Evolutionary conservation across 2,113 vertebrate species (phyloP), one percentile per base, ranked within the genome.

Genomic region (Sminthopsis crassicaudata): DNA sequence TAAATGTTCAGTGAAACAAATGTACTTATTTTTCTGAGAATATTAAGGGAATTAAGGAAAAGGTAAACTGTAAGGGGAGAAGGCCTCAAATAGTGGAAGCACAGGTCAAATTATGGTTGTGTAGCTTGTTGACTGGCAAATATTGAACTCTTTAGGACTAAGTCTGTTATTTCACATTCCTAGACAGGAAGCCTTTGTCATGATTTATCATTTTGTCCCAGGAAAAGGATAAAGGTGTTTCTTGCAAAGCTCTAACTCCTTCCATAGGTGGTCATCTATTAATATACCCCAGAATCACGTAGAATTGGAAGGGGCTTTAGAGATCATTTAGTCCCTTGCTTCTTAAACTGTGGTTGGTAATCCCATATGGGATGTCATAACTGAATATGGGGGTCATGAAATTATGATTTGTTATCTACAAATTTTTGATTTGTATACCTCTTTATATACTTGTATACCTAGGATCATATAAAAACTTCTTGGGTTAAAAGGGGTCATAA

Each of bases 21-120:
- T 67, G 0, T 57, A 84, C 8, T 93, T 26, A 57, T 14, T 93
- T 92, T 48, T n/a, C 42, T 84, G 91, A 95, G 51, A 90, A 25
- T 54, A 42, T 42, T 88, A 90, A 90, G 42, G 27, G 90, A 50
- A 42, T 93, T 53, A n/a, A n/a, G n/a, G 89, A 90, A 48, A 94
- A 91, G 94, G 57, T 46, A 91, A 90, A 24, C 1, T 53, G n/a
- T 89, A 93, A 88, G 89, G 3, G 30, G 55, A 92, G 48, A 92
- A 42, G 46, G 8, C 54, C 24, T 48, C 23, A 36, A 60, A 93
- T 26, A 92, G 52, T 2, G 46, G 91, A 90, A 19, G 22, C 91
- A 89, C 50, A 67, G 26, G 46, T 46, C 3, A 92, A 48, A 16
- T 92, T 76, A 91, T 53, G 67, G 36, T 14, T 76, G 0, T 12